These are phyloP conservation scores for Fistularia tabacaria DNA, from an alignment of 2,797 vertebrate genomes.

Conservation along the genomic window DNA sequence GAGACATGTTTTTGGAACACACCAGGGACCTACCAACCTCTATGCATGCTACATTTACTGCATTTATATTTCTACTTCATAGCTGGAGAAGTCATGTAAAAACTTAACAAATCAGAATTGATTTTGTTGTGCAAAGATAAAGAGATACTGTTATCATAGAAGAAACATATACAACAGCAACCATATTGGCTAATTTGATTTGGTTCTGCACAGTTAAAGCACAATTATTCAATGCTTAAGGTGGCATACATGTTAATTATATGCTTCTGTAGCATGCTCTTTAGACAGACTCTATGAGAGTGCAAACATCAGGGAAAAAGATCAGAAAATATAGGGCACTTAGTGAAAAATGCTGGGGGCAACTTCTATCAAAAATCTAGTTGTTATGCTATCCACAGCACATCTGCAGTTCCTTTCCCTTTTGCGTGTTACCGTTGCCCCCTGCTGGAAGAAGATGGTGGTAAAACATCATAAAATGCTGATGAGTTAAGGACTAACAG, in stretches of 20 bases:
- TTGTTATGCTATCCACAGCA: not conserved
- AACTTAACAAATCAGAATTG: too few species aligned
- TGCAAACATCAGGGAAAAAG: constrained; percentile 27
- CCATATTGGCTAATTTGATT: not conserved
- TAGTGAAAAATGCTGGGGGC: constrained; percentile 24
- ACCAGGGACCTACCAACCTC: too few species aligned
- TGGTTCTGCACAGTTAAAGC: not conserved
- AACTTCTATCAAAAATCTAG: constrained; percentile 10
- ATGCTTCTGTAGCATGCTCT: constrained; percentile 6
- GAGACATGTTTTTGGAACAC: too few species aligned
- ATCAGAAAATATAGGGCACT: constrained; percentile 23
- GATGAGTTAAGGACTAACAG: not conserved
- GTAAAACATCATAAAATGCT: not conserved
- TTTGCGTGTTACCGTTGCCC: constrained; percentile 24
- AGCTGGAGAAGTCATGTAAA: too few species aligned
- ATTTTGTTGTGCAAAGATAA: too few species aligned
- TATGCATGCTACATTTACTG: too few species aligned
- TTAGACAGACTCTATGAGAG: not conserved
- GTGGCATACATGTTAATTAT: constrained; percentile 2
- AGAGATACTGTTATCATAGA: too few species aligned
- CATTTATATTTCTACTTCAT: too few species aligned
- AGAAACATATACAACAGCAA: too few species aligned
- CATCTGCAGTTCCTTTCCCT: not conserved
- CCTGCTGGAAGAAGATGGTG: constrained; percentile 19
- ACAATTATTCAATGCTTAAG: not conserved